Percentiles rank a stretch among this genome's conserved stretches.
These are phyloP conservation scores for Poecilia gillii DNA, from an alignment of 2,797 vertebrate genomes.

Conservation along the genomic window DNA sequence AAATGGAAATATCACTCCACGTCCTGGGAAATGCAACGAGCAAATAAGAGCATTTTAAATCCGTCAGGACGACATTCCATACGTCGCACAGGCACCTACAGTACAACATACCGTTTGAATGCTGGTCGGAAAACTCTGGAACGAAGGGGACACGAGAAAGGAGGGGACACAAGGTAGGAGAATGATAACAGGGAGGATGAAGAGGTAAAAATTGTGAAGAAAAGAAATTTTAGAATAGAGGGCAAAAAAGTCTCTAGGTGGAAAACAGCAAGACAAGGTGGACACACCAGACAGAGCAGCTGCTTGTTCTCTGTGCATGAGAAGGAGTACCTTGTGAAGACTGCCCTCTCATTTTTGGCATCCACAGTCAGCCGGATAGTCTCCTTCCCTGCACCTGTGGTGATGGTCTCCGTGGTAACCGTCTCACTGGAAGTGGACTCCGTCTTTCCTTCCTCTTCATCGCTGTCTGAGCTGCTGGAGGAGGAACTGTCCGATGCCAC, in stretches of 20 bases:
- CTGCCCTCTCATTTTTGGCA: constrained; percentile 79
- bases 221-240: constrained; percentile 17
- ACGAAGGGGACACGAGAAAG: constrained; percentile 62
- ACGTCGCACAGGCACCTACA: constrained; percentile 53
- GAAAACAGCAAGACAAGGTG: constrained; percentile 19
- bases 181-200: constrained; percentile 53
- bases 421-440: constrained; percentile 64
- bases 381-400: constrained; percentile 80
- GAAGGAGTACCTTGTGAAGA: constrained; percentile 73
- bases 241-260: constrained; percentile 20
- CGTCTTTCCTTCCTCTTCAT: constrained; percentile 83
- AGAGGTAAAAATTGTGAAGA: constrained; percentile 42
- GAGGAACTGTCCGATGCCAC: constrained; percentile 91
- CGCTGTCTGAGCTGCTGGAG: constrained; percentile 87
- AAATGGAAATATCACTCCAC: constrained; percentile 24
- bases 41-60: constrained; percentile 58
- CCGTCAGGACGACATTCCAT: constrained; percentile 59
- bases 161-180: constrained; percentile 60
- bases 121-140: constrained; percentile 84
- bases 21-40: constrained; percentile 59
- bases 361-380: constrained; percentile 74
- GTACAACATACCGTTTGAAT: constrained; percentile 80
- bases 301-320: constrained; percentile 4
- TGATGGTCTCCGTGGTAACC: constrained; percentile 74
- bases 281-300: constrained; percentile 16